phyloP scores from a whole-genome alignment of 2,113 vertebrate genomes.

The Micromys minutus region DNA sequence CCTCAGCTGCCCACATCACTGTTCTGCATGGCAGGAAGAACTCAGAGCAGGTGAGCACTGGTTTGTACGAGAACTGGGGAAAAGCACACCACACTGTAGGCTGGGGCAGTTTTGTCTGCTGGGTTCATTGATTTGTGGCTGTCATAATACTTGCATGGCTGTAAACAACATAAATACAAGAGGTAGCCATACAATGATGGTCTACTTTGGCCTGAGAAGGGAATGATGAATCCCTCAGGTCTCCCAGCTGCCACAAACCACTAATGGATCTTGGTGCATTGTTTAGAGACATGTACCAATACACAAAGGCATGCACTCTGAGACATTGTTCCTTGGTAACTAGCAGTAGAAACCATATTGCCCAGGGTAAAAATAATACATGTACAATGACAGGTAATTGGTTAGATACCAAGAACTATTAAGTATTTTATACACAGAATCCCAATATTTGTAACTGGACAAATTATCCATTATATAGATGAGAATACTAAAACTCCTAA shows the following conservation, averaged over 20 bases:
- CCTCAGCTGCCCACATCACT: neutral
- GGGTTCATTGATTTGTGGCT: neutral
- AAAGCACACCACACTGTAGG: neutral
- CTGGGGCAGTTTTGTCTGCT: neutral
- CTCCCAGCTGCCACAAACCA: neutral
- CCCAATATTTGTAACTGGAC: neutral
- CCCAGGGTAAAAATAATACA: fast-evolving
- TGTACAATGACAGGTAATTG: too few relatives aligned
- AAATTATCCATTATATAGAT: neutral
- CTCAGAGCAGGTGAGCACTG: fast-evolving
- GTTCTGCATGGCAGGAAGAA: neutral
- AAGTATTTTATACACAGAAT: neutral
- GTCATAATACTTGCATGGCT: neutral
- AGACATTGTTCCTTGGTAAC: fast-evolving
- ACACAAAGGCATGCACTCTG: neutral
- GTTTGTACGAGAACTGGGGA: fast-evolving
- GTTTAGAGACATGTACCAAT: neutral
- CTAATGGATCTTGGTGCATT: neutral
- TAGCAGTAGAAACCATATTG: neutral
- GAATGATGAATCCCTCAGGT: neutral
- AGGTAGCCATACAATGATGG: neutral
- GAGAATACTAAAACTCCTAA: neutral
- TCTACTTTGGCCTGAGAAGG: neutral
- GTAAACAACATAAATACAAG: slow-evolving; percentile 51
- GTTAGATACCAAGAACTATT: neutral